Base-by-base conservation (phyloP, 2,113 vertebrate species). In the Bos javanicus region DNA sequence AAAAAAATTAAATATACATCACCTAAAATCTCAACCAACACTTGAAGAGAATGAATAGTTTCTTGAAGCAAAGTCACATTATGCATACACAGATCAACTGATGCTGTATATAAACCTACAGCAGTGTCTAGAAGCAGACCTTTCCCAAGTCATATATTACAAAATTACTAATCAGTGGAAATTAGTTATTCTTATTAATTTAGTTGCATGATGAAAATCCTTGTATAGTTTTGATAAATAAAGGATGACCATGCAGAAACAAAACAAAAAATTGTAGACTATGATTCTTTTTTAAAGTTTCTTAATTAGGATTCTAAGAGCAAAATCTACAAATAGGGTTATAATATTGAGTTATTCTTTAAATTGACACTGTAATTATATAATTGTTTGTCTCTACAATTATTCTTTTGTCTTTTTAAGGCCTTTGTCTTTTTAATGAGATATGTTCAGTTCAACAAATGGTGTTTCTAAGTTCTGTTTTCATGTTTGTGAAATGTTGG, bases 401-500 rank as follows among this genome's bases (percentile, higher is more conserved):
- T 85, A 23, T 78, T 92, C 21, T 62, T 93, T 94, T 93, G 12
- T 87, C 59, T 89, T 78, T 96, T 91, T 56, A 52, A 97, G 36
- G 5, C 14, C 71, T 96, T 82, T 82, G 80, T n/a, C 48, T 82
- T 82, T 82, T 56, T 74, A 83, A 64, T 92, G 78, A 83, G 57
- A 17, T 64, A 80, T 81, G 36, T 57, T n/a, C 36, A n/a, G 2
- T 60, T 85, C 33, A 89, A 76, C 48, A 95, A 10, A 43, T 67
- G 46, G n/a, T 82, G 94, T 82, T 91, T 60, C 81, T 86, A 94
- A 87, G 11, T 57, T 84, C 83, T 87, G 25, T 84, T 94, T 94
- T 76, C 13, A 71, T 85, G n/a, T 90, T 82, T 90, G 25, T 95
- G 54, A 91, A 82, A 86, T 94, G 5, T 82, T 91, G 5, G 14